phyloP scores from a whole-genome alignment of 1,140 invertebrate genomes.

The Alviniconcha marisindica region DNA sequence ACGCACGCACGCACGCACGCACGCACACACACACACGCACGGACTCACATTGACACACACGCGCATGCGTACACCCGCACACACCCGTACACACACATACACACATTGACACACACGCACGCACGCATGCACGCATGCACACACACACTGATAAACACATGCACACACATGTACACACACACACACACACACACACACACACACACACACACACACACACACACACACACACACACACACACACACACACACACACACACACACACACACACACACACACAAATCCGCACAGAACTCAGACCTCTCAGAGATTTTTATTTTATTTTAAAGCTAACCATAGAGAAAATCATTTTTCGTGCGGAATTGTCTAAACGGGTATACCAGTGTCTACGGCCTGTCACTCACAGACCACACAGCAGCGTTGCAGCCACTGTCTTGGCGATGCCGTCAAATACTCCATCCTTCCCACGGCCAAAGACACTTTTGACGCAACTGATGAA shows the following conservation, averaged over 20 bases:
- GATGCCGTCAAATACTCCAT: too few relatives aligned
- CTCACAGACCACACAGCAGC: too few relatives aligned
- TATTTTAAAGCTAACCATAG: too few relatives aligned
- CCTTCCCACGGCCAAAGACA: too few relatives aligned
- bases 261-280: not conserved
- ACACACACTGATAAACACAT: not conserved
- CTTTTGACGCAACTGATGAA: too few relatives aligned
- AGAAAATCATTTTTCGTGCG: too few relatives aligned
- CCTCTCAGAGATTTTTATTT: too few relatives aligned
- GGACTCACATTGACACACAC: too few relatives aligned
- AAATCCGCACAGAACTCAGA: not conserved
- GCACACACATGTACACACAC: not conserved
- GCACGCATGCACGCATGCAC: not conserved
- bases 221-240: not conserved
- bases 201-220: not conserved
- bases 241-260: not conserved
- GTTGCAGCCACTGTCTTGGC: too few relatives aligned
- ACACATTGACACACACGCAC: not conserved
- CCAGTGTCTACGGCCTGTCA: too few relatives aligned
- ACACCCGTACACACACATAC: not conserved
- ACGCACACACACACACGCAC: not conserved
- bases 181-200: not conserved
- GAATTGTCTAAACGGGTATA: too few relatives aligned
- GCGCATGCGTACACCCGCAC: not conserved
- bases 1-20: not conserved